phyloP scores from a whole-genome alignment of 2,113 vertebrate species.

The Panthera uncia region DNA sequence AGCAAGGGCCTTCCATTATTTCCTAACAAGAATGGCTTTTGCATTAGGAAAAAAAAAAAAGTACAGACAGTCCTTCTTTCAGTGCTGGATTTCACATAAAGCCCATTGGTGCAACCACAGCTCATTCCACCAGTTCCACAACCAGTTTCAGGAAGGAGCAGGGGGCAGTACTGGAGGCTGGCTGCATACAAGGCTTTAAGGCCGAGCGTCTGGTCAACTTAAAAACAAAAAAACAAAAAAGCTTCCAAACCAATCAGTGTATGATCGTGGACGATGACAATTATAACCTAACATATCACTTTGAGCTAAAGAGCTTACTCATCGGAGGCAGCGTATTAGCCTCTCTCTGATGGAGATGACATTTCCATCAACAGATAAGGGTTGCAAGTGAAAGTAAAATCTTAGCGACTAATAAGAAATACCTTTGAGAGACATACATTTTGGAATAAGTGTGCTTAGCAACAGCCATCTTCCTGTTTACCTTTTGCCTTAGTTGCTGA shows the following conservation, averaged over 20 bases:
- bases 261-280: not conserved
- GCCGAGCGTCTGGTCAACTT: not conserved
- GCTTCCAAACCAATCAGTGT: not conserved
- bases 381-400: not conserved
- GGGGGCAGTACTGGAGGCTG: too few relatives aligned
- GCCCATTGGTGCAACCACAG: not conserved
- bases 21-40: constrained; percentile 11
- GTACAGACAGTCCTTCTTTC: not conserved
- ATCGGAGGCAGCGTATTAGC: not conserved
- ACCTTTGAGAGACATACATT: not conserved
- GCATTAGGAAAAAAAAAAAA: not conserved
- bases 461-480: not conserved
- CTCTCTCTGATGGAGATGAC: not conserved
- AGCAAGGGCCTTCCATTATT: not conserved
- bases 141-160: not conserved
- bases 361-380: not conserved
- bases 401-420: not conserved
- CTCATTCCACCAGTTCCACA: not conserved
- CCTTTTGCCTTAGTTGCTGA: not conserved
- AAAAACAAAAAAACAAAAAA: not conserved
- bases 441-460: not conserved
- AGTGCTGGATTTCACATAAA: not conserved
- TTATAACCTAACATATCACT: not conserved
- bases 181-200: not conserved
- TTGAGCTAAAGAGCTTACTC: not conserved